These are phyloP conservation scores for Esox niger DNA, from an alignment of 2,113 vertebrate genomes.

Conservation along the genomic window DNA sequence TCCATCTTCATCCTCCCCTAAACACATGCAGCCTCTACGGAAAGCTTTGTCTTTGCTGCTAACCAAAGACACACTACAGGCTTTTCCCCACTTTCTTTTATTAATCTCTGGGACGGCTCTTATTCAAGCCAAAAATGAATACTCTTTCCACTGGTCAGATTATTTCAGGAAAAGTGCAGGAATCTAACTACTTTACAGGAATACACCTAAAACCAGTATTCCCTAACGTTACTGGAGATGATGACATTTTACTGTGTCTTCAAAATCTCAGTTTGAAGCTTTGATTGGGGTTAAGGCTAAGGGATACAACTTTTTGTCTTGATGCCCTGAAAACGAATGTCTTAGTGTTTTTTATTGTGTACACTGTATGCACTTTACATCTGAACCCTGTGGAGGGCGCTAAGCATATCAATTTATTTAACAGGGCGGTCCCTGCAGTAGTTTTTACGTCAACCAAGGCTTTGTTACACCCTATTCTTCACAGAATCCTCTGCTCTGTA, in stretches of 20 bases:
- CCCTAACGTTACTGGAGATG: background rate
- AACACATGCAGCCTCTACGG: background rate
- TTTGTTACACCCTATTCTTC: background rate
- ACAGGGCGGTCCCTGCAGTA: background rate
- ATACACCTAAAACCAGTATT: background rate
- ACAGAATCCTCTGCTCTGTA: background rate
- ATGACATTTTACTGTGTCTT: background rate
- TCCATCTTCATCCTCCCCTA: no score
- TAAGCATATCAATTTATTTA: background rate
- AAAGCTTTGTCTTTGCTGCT: slow-evolving; percentile 39
- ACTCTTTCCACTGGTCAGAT: slow-evolving; percentile 11
- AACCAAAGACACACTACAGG: no score
- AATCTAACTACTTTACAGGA: background rate
- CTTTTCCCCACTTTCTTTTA: slow-evolving; percentile 18
- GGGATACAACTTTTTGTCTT: background rate
- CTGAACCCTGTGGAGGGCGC: background rate
- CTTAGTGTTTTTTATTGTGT: background rate
- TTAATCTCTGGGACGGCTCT: slow-evolving; percentile 24
- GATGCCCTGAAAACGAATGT: background rate
- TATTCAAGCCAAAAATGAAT: slow-evolving; percentile 13
- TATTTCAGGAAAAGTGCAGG: slow-evolving; percentile 14
- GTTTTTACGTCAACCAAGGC: background rate
- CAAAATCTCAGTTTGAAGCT: background rate
- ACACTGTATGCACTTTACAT: background rate
- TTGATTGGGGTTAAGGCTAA: background rate